Base-by-base conservation (phyloP, 2,113 vertebrate species). In the Leptobrachium leishanense region DNA sequence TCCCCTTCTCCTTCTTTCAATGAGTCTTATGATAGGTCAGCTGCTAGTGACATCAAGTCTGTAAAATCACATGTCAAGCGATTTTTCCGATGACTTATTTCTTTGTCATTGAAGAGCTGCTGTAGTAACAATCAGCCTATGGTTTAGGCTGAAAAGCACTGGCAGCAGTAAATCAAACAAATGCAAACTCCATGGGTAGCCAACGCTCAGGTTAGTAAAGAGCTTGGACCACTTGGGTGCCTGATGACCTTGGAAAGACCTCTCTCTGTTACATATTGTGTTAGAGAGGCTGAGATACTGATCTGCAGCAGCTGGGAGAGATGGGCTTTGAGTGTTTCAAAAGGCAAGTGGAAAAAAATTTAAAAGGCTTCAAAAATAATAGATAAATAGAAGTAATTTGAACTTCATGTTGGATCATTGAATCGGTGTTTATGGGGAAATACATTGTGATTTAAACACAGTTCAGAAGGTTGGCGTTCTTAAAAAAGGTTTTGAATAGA, bases 1-100 rank as follows among this genome's bases (percentile, higher is more conserved):
- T 84, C 84, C 85, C 84, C 79, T 63, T 85, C 84, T 87, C 88
- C 88, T 90, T 89, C 84, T 76, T 62, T 78, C 88, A 6, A 2
- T 85, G 90, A 86, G 93, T 94, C 93, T 94, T 88, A 91, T 92
- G 94, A 95, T 90, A 90, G 93, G 92, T 96, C 96, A 97, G 95
- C 95, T 96, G 95, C 91, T 91, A 84, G 85, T 94, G 95, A 95
- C 94, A 94, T 90, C 91, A 85, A 90, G 86, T 79, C 91, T 92
- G 82, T 86, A 84, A 87, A 91, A 94, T 94, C 92, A 89, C 85
- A 86, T 90, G 92, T 92, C 94, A 94, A 88, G 92, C 88, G 90
- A 91, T 88, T 90, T 84, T 83, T 85, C 83, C 81, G 84, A 89
- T 93, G 93, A 94, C 94, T 94, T 94, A 83, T 92, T 88, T 90